Evolutionary conservation across 2,888 invertebrate species (phyloP), one percentile per base, ranked within the genome.

Genomic region (Lamellibrachia satsuma): DNA sequence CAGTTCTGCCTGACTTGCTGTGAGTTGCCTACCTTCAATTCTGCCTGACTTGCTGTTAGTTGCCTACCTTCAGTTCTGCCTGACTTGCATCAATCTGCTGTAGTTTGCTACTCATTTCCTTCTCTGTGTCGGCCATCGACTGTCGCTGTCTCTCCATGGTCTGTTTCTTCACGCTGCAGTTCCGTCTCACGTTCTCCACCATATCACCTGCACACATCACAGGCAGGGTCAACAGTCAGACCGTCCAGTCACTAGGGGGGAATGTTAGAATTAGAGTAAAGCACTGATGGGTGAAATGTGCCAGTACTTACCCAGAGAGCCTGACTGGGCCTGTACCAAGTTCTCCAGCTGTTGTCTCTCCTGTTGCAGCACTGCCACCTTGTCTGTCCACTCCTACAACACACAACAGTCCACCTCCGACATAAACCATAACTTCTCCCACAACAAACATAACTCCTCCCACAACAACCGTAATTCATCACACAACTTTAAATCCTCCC

Each of bases 51-150:
- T 91, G 39, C 39, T 90, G 52, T 90, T 3, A 52, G 39, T 11
- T 90, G 94, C 95, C 93, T 96, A 98, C 98, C 90, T 97, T 97
- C 93, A 98, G 97, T 95, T 98, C 98, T 3, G 97, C 96, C 95
- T 98, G 98, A 96, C 98, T 98, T 92, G 98, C 98, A 95, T 98
- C 98, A 93, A 98, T 97, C 95, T 99, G 98, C 3, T 97, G 96
- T 95, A 98, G 97, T 97, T 98, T 98, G 55, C 97, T 97, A 93
- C 98, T 98, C 97, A 96, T 96, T 55, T 97, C 96, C 93, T 95
- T 95, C 93, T 97, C 96, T 91, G 96, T 94, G 92, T 95, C 94
- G 91, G 95, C 98, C 92, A 98, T 97, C 96, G 98, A 98, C 94
- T 97, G 97, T 96, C 97, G 97, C 94, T 98, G 96, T 95, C 97